Evolutionary conservation across 2,888 invertebrate species (phyloP).

Genomic region (Exocentrus adspersus): DNA sequence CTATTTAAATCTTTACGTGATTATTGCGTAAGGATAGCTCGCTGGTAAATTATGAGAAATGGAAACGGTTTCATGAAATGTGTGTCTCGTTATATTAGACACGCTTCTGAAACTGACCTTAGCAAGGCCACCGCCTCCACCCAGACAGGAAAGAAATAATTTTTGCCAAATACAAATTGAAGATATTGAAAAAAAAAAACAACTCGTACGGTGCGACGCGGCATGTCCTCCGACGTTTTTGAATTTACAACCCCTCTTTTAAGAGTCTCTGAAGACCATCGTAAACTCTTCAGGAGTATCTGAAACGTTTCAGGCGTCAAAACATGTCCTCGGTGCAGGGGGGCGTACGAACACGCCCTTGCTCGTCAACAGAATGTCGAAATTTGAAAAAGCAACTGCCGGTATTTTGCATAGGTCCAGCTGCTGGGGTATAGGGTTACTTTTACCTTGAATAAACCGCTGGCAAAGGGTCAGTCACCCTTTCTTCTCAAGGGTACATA

Average conservation of each 20-base stretch:
- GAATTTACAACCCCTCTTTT: background rate
- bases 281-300: background rate
- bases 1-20: conserved; percentile 9
- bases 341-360: conserved; percentile 28
- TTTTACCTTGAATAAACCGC: conserved; percentile 47
- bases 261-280: background rate
- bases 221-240: no score
- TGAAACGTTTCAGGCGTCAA: conserved; percentile 19
- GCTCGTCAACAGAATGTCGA: conserved; percentile 33
- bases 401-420: conserved; percentile 43
- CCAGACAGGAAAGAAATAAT: background rate
- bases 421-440: conserved; percentile 54
- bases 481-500: conserved; percentile 8
- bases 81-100: conserved; percentile 12
- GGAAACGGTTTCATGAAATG: conserved; percentile 4
- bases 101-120: conserved; percentile 7
- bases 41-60: background rate
- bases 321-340: conserved; percentile 23
- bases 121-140: background rate
- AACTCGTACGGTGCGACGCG: no score
- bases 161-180: background rate
- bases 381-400: conserved; percentile 26
- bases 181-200: no score
- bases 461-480: conserved; percentile 47
- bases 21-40: conserved; percentile 12